Base-by-base conservation (phyloP, 1,140 invertebrate species). In the Caenorhabditis briggsae region DNA sequence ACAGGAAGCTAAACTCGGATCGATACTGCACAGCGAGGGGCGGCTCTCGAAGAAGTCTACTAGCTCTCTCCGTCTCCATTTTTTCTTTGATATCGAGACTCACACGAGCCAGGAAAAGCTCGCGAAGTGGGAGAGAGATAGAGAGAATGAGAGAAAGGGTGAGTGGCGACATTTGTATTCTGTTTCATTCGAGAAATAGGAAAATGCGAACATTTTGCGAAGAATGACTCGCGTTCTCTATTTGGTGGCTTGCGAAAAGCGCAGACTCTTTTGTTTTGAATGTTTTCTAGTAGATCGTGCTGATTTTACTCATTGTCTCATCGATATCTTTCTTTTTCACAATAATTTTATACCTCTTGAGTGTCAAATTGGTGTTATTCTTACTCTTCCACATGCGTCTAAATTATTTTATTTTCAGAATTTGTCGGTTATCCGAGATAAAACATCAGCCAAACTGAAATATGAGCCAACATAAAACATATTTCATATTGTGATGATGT, bases 61-160 rank as follows among this genome's bases (percentile, higher is more conserved):
- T 64, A n/a, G 8, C 65, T 50, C 70, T 78, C 70, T 78, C 70
- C 70, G 43, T 78, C 70, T 78, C 70, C 20, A 25, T 61, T 61
- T 50, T 78, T 46, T 78, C 65, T 70, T 70, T 78, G 33, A n/a
- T 20, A 53, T 78, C 70, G 33, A 78, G 46, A 78, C 70, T 78
- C 70, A 78, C 70, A 78, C 70, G 70, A 23, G 46, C 64, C 70
- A 46, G 46, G 43, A 78, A 78, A 78, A 78, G 70, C 70, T 78
- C 70, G 50, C 70, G 70, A 78, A 78, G 70, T 78, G 50, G 70
- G 70, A 33, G 33, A 33, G 46, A 11, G 70, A 78, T 18, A 78
- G 65, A 70, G 46, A 50, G 70, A 50, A 50, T 53, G 46, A 78
- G 46, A 78, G 23, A 43, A 41, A 70, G 43, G 11, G n/a, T 50